These are phyloP conservation scores for Mesaphorura yosii DNA, from an alignment of 1,140 invertebrate genomes.

Conservation along the genomic window DNA sequence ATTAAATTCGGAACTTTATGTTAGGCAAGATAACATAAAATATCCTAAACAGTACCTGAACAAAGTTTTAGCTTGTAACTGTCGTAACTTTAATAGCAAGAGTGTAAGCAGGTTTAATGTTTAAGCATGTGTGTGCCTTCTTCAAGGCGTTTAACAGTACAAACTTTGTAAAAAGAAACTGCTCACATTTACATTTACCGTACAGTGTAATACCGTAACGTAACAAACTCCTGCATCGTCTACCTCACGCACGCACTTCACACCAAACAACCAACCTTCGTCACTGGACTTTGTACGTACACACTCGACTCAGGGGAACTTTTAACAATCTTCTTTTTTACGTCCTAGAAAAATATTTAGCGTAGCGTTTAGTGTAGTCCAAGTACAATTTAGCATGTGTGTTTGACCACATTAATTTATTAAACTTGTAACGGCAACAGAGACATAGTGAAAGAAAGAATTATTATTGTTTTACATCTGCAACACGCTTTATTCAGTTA, in stretches of 20 bases:
- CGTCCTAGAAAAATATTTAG: background rate
- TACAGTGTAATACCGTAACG: too few relatives aligned
- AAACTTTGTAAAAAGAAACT: background rate
- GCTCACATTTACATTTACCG: background rate
- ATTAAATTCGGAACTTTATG: background rate
- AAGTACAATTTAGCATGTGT: background rate
- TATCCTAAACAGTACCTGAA: background rate
- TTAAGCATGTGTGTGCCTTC: background rate
- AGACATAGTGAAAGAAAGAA: background rate
- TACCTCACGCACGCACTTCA: too few relatives aligned
- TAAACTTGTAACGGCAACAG: too few relatives aligned
- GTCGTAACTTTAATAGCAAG: too few relatives aligned
- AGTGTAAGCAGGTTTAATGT: too few relatives aligned
- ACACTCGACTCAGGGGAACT: background rate
- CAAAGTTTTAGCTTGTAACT: background rate
- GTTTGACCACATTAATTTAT: background rate
- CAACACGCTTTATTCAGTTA: too few relatives aligned
- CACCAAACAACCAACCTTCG: background rate
- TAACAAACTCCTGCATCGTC: too few relatives aligned
- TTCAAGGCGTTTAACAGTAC: background rate
- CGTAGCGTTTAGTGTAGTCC: background rate
- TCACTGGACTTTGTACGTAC: background rate
- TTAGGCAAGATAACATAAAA: background rate
- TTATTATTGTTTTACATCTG: too few relatives aligned
- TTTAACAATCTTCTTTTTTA: background rate